Percentiles rank a stretch among this genome's conserved stretches.
phyloP scores from a whole-genome alignment of 2,113 vertebrate genomes.

The Amia ocellicauda region DNA sequence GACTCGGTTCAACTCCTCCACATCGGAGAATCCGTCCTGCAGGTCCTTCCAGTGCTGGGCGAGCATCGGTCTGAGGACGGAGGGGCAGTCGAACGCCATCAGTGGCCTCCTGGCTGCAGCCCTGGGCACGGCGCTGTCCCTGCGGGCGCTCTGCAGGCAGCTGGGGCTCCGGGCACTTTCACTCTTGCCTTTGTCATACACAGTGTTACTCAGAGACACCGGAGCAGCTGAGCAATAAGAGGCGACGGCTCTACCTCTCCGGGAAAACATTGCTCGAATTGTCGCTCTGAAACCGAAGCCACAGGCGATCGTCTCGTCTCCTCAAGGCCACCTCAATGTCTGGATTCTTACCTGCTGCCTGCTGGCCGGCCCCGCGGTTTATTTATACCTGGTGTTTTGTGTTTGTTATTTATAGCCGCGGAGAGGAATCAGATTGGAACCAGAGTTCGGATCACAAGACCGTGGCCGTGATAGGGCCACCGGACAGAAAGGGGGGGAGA shows the following conservation, averaged over 20 bases:
- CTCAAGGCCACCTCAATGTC: slow-evolving; percentile 6
- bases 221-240: neutral
- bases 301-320: neutral
- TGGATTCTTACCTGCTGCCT: slow-evolving; percentile 26
- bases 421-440: slow-evolving; percentile 19
- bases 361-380: slow-evolving; percentile 11
- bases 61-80: slow-evolving; percentile 34
- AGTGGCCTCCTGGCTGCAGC: slow-evolving; percentile 20
- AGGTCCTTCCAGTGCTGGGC: slow-evolving; percentile 37
- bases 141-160: slow-evolving; percentile 7
- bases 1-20: slow-evolving; percentile 39
- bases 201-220: neutral
- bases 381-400: slow-evolving; percentile 38
- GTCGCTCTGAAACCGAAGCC: neutral
- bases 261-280: slow-evolving; percentile 30
- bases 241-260: neutral
- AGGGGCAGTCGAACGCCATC: slow-evolving; percentile 36
- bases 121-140: neutral
- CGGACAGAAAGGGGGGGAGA: too few relatives aligned
- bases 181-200: neutral
- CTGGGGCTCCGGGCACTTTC: slow-evolving; percentile 3
- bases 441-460: slow-evolving; percentile 21
- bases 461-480: too few relatives aligned
- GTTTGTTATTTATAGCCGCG: slow-evolving; percentile 36
- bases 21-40: slow-evolving; percentile 34